Evolutionary conservation across 2,888 invertebrate species (phyloP).

Genomic region (Drosophila borealis): DNA sequence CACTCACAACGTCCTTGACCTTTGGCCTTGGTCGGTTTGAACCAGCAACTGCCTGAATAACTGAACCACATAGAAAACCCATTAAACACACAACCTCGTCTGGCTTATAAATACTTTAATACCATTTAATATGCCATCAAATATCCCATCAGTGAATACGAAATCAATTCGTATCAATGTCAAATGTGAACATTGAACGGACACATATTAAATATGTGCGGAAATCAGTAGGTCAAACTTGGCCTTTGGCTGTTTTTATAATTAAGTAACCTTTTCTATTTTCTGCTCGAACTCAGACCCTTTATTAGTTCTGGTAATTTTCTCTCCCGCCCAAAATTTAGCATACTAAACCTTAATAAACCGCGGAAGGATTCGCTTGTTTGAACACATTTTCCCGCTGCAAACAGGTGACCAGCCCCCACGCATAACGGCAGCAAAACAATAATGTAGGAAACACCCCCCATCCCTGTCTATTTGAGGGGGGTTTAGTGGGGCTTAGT

Average conservation of each 20-base stretch:
- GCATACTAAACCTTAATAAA: slow-evolving; percentile 5
- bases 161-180: neutral
- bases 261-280: slow-evolving; percentile 2
- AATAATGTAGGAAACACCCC: neutral
- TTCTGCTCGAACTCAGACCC: too few relatives aligned
- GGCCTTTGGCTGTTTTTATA: neutral
- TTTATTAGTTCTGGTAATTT: neutral
- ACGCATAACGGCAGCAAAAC: neutral
- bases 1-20: too few relatives aligned
- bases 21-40: too few relatives aligned
- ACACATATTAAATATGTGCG: neutral
- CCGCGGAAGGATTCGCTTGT: slow-evolving; percentile 8
- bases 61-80: too few relatives aligned
- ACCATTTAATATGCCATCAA: neutral
- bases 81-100: too few relatives aligned
- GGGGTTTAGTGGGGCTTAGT: too few relatives aligned
- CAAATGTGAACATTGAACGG: slow-evolving; percentile 1
- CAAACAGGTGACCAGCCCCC: slow-evolving; percentile 35
- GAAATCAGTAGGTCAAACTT: slow-evolving; percentile 3
- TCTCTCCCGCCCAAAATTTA: neutral
- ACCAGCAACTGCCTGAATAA: too few relatives aligned
- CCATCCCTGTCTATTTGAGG: too few relatives aligned
- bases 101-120: too few relatives aligned
- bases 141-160: neutral
- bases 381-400: slow-evolving; percentile 9